Evolutionary conservation across 2,797 vertebrate genomes (phyloP).

Genomic region (Rousettus madagascariensis): DNA sequence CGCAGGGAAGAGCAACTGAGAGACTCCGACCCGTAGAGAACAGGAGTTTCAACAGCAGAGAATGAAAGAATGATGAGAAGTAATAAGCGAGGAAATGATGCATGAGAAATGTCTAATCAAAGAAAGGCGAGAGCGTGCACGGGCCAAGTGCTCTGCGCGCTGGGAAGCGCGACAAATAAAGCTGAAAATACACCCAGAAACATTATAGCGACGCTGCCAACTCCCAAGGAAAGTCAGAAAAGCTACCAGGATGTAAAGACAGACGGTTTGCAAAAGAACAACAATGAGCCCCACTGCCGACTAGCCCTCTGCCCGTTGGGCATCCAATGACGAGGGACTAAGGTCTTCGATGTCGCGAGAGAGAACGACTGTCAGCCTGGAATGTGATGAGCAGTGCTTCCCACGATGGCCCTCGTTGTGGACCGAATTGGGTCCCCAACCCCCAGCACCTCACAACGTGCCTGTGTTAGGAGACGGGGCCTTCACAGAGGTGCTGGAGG

Average conservation of each 20-base stretch:
- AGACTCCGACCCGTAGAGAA: too few relatives aligned
- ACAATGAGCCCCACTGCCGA: not conserved
- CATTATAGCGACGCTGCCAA: too few relatives aligned
- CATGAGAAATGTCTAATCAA: not conserved
- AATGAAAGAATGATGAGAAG: not conserved
- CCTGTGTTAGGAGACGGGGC: not conserved
- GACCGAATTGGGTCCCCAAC: not conserved
- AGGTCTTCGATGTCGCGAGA: fast-evolving
- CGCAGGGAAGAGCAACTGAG: not conserved
- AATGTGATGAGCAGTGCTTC: not conserved
- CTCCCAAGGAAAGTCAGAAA: not conserved
- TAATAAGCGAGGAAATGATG: not conserved
- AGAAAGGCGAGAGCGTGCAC: not conserved
- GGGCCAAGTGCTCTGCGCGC: not conserved
- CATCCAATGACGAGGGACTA: not conserved
- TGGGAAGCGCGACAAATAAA: not conserved
- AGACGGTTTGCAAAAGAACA: not conserved
- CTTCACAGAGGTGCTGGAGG: not conserved
- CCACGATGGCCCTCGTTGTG: fast-evolving
- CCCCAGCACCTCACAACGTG: not conserved
- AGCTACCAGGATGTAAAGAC: not conserved
- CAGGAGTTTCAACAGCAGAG: not conserved
- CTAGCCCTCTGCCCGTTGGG: not conserved
- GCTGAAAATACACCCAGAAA: not conserved
- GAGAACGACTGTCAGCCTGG: not conserved